phyloP scores from a whole-genome alignment of 2,797 vertebrate species.

The Macropus fuliginosus region DNA sequence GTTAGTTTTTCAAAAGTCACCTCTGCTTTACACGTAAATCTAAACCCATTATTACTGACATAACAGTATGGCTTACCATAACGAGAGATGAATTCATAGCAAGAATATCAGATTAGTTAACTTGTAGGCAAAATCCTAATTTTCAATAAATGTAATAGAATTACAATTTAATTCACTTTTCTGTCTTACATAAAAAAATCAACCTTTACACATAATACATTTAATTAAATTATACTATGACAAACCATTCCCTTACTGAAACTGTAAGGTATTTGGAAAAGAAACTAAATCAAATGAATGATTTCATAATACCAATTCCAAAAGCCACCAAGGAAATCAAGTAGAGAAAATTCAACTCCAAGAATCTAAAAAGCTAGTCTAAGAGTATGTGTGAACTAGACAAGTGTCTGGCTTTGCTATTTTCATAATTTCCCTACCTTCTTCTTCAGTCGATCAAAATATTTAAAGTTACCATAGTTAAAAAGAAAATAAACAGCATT shows the following conservation, averaged over 20 bases:
- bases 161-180: not conserved
- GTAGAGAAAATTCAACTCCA: constrained; percentile 67
- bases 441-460: constrained; percentile 41
- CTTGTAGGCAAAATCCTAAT: not conserved
- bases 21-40: constrained; percentile 14
- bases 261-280: constrained; percentile 57
- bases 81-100: not conserved
- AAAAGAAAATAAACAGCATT: constrained; percentile 64
- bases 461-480: constrained; percentile 68
- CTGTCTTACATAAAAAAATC: constrained; percentile 55
- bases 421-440: constrained; percentile 36
- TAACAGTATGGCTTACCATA: constrained; percentile 23
- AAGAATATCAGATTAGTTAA: constrained; percentile 37
- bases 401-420: constrained; percentile 42
- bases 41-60: constrained; percentile 36
- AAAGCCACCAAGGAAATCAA: constrained; percentile 68
- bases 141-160: constrained; percentile 43
- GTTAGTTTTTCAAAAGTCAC: constrained; percentile 58
- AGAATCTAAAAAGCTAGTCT: constrained; percentile 44
- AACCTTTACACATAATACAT: constrained; percentile 49
- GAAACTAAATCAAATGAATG: constrained; percentile 62
- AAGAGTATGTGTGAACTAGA: not conserved
- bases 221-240: constrained; percentile 41
- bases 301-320: constrained; percentile 15
- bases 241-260: constrained; percentile 46